Base-by-base conservation (phyloP, 2,113 vertebrate species). In the Pedetes capensis region DNA sequence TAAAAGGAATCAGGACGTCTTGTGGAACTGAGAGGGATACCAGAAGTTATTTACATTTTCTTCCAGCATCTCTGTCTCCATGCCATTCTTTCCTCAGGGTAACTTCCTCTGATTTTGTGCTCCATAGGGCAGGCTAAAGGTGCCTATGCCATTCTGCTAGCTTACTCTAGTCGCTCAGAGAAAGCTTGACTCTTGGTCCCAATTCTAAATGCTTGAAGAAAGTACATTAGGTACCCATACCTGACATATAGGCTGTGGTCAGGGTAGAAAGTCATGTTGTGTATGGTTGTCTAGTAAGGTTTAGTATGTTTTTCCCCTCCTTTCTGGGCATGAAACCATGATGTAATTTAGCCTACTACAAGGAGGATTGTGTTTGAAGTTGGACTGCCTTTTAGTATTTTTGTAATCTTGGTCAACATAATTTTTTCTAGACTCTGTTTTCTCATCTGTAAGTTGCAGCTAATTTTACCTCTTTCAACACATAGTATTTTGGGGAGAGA, bases 121-220 rank as follows among this genome's bases (percentile, higher is more conserved):
- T 87, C 5, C 12, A 0, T 42, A 9, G 55, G 55, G 6, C 51
- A 78, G 88, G 61, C 42, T 49, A 17, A 55, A 72, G 61, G 44
- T 86, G 64, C 63, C 49, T 6, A 5, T n/a, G 32, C 69, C 34
- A 8, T 39, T 66, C 13, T 85, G 18, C 53, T 57, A n/a, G 84
- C 71, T 72, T 88, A 32, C 44, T 69, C 9, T 69, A n/a, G n/a
- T 23, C 74, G 10, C 42, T 68, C 84, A 61, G 49, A 39, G 57
- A 47, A 86, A 49, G 1, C 49, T 57, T 64, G n/a, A 6, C 16
- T 87, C 42, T 44, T 71, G 89, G 42, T 76, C 42, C 7, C 74
- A 72, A 4, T 94, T 95, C 63, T 93, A 75, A 66, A 32, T 69
- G 22, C 61, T 84, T 34, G 49, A 75, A 64, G 69, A 90, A 90